Percentiles rank a stretch among this genome's conserved stretches.
Conservation (phyloP, 1,140 invertebrate genomes). For the Dreissena polymorpha region DNA sequence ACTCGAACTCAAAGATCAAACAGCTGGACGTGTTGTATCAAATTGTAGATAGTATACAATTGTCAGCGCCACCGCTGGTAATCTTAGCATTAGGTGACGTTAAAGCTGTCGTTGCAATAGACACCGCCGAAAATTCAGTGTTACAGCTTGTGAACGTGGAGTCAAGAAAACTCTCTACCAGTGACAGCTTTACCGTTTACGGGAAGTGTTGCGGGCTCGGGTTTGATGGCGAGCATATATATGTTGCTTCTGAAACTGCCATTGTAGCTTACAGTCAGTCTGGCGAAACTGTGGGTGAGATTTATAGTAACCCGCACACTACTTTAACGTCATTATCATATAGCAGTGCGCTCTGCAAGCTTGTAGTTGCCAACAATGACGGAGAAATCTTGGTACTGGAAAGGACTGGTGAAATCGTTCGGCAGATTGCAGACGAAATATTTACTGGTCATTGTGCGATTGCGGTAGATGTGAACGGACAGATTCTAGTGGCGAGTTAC, state of each 20-base stretch:
- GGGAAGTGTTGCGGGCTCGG: conserved; percentile 1
- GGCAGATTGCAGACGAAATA: not conserved
- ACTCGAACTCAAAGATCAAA: conserved; percentile 25
- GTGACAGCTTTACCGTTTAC: not conserved
- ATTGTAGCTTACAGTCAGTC: not conserved
- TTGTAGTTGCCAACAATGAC: not conserved
- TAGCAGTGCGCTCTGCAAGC: not conserved
- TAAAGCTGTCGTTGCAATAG: conserved; percentile 11
- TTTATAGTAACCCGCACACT: not conserved
- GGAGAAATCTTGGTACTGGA: not conserved
- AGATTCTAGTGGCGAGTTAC: conserved; percentile 8
- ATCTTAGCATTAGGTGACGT: not conserved
- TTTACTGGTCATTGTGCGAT: not conserved
- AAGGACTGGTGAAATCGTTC: not conserved
- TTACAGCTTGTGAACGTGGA: conserved; percentile 21
- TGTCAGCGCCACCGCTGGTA: not conserved
- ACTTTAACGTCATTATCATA: not conserved
- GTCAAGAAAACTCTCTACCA: not conserved
- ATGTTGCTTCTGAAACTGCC: conserved; percentile 7
- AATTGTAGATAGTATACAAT: conserved; percentile 22
- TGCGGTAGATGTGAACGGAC: conserved; percentile 3
- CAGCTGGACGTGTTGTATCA: conserved; percentile 44
- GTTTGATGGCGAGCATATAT: not conserved
- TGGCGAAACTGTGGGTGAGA: conserved; percentile 11
- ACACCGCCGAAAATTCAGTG: not conserved